Evolutionary conservation across 2,888 invertebrate genomes (phyloP).

Genomic region (Pterobdella sp.): DNA sequence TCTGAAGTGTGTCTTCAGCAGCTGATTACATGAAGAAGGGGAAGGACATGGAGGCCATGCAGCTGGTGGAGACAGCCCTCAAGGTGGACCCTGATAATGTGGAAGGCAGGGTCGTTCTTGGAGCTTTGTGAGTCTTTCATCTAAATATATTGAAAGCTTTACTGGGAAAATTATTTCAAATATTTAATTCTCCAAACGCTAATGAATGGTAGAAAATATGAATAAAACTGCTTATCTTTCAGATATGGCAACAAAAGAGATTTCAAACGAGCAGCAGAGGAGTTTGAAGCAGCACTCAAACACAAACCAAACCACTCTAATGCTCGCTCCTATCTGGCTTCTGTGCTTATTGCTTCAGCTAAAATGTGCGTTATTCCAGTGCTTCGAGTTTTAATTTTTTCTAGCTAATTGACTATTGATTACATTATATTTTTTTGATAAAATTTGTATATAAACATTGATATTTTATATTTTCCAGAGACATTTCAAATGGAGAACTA

Average conservation of each 20-base stretch:
- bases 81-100: conserved; percentile 61
- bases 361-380: conserved; percentile 56
- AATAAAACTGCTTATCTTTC: no score
- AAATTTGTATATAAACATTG: no score
- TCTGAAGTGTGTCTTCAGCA: conserved; percentile 72
- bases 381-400: no score
- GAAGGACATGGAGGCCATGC: conserved; percentile 45
- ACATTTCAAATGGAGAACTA: background rate
- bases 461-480: no score
- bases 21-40: conserved; percentile 88
- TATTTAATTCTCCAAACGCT: no score
- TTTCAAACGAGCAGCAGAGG: conserved; percentile 84
- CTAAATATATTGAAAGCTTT: no score
- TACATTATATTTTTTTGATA: no score
- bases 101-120: conserved; percentile 66
- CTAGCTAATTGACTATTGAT: no score
- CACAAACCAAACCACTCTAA: conserved; percentile 81
- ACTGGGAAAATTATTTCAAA: no score
- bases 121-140: conserved; percentile 64
- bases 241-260: conserved; percentile 82
- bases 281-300: conserved; percentile 82
- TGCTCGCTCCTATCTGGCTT: conserved; percentile 85
- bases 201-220: no score
- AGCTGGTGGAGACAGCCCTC: conserved; percentile 47
- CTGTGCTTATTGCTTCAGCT: conserved; percentile 79